Base-by-base conservation (phyloP, 2,113 vertebrate genomes). In the Cheirogaleus medius region DNA sequence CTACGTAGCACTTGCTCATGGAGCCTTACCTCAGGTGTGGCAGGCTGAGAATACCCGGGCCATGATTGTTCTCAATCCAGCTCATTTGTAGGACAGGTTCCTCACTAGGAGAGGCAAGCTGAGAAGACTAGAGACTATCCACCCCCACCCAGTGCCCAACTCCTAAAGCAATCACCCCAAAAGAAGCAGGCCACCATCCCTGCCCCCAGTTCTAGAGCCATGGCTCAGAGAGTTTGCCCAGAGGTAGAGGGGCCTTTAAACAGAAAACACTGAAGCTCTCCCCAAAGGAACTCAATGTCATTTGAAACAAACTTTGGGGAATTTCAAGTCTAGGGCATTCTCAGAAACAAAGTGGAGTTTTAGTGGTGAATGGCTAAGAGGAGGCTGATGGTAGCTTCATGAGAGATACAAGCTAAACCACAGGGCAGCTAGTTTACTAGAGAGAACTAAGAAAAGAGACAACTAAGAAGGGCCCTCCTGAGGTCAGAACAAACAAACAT, bases 281-380 rank as follows among this genome's bases (percentile, higher is more conserved):
- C 6, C 27, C 21, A 78, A 68, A 27, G 34, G 47, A 74, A 60
- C 23, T 77, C 77, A 77, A 20, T 54, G 27, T 49, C 80, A 80
- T 73, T 89, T 88, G 47, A 96, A 91, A 69, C 21, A 44, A 47
- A 96, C n/a, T 17, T 6, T 44, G 6, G 25, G 9, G 32, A 87
- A 93, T n/a, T 69, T 68, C 13, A 76, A 69, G 64, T 60, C 39
- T 42, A 42, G 37, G 37, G 37, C 69, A 42, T 71, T 69, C 21
- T 39, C 21, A 71, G 37, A 71, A 42, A 71, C 69, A 42, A 12
- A 11, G 47, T 69, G 68, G 69, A 39, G 2, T 39, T 42, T 71
- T 71, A 37, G 11, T 11, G n/a, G 68, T 71, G 25, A 69, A 39
- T 9, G 20, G 37, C 21, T n/a, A n/a, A 66, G n/a, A 69, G 37